phyloP scores from a whole-genome alignment of 2,888 invertebrate species.

The Alentia gelatinosa region DNA sequence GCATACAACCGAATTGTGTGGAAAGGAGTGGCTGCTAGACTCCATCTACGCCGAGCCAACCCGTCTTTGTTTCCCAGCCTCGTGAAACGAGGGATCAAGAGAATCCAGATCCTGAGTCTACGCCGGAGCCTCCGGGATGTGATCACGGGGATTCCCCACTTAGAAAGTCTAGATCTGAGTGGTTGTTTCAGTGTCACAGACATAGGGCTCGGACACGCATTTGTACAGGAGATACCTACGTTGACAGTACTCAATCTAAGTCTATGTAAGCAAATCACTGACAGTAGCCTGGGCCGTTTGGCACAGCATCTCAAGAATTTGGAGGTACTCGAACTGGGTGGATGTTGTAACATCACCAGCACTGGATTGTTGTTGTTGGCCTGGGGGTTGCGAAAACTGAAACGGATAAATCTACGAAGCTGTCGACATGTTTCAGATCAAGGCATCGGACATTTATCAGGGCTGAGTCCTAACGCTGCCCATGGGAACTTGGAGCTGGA shows the following conservation, averaged over 20 bases:
- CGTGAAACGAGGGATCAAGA: constrained; percentile 92
- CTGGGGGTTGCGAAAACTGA: constrained; percentile 92
- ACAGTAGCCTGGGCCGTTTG: constrained; percentile 91
- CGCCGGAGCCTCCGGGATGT: constrained; percentile 91
- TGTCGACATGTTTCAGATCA: constrained; percentile 96
- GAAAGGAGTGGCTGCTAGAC: constrained; percentile 94
- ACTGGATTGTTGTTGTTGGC: constrained; percentile 92
- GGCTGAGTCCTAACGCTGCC: constrained; percentile 76
- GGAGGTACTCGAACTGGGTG: constrained; percentile 93
- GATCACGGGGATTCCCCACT: constrained; percentile 90
- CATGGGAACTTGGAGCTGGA: constrained; percentile 86
- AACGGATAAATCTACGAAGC: constrained; percentile 91
- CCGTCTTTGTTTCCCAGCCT: constrained; percentile 92
- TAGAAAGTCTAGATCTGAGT: constrained; percentile 93
- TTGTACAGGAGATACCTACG: constrained; percentile 87
- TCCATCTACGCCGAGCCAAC: constrained; percentile 90
- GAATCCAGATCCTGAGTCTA: constrained; percentile 93
- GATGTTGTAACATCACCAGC: constrained; percentile 94
- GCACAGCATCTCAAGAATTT: constrained; percentile 91
- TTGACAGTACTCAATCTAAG: constrained; percentile 92
- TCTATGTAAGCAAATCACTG: constrained; percentile 97
- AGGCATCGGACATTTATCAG: constrained; percentile 92
- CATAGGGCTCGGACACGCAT: constrained; percentile 90
- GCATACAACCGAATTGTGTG: constrained; percentile 95
- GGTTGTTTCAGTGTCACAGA: constrained; percentile 97